Evolutionary conservation across 1,140 invertebrate species (phyloP), one percentile per base, ranked within the genome.

Genomic region (Spodoptera frugiperda): DNA sequence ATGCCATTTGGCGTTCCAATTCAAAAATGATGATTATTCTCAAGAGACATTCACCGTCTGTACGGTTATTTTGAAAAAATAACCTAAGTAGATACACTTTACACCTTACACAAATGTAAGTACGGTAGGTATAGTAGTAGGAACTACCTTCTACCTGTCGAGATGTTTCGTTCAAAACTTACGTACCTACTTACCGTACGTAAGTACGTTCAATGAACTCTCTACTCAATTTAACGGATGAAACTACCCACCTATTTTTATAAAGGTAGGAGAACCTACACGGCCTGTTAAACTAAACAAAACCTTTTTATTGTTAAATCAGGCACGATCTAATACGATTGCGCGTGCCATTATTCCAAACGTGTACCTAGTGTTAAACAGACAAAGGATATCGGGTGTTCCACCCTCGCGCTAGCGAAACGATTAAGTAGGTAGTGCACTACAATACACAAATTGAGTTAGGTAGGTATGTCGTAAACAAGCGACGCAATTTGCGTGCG

Each of bases 361-460:
- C 39, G 17, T 49, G 63, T 49, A 25, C 25, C 25, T 25, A 49
- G 10, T 46, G 12, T 71, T 14, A 19, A 73, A 14, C n/a, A 33
- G 53, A 57, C 70, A 74, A 61, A 61, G 48, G 44, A 21, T 14
- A 33, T 25, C n/a, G 46, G 19, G 44, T 54, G 21, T 14, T 33
- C 53, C 30, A 61, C 71, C 44, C 71, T 49, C 54, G 2, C 25
- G 25, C 25, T 49, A 46, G 10, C 48, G 6, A 30, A 65, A 48
- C 73, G 73, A 76, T 76, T 76, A 76, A 65, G 49, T 76, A 76
- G 15, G 48, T 46, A 49, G 59, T 67, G 55, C 67, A 83, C 82
- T 86, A 87, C 81, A 81, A 81, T 82, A 80, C 65, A 81, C 81
- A 86, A 89, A 87, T 89, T 87, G 87, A 85, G 84, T 88, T 87